Evolutionary conservation across 2,888 invertebrate genomes (phyloP), one percentile per base, ranked within the genome.

Genomic region (Tachina lurida): DNA sequence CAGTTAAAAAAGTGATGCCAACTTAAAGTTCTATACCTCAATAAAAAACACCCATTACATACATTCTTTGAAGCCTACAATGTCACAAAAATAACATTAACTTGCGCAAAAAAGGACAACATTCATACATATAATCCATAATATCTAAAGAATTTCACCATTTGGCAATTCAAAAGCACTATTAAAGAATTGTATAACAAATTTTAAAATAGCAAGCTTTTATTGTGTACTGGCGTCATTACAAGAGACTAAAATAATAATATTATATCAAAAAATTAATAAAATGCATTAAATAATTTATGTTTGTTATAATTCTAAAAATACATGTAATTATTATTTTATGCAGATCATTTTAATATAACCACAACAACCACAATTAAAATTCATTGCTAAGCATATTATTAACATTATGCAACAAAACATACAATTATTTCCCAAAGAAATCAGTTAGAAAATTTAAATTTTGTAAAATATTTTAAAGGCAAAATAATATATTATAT

Each of bases 81-180:
- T 65, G 63, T 76, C 63, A 65, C 31, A 56, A 54, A 56, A 47
- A 68, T 12, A 41, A 47, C 31, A 15, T 12, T 22, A 19, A 47
- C n/a, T 68, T 17, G 22, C 17, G 47, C 22, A 56, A 63, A 56
- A n/a, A 58, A 49, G 41, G 58, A 65, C 71, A 77, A 49, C 19
- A 31, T 7, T 7, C 31, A 49, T 31, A 31, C 4, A 49, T 31
- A 67, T 67, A 75, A 86, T 82, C 82, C 85, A 86, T 86, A 75
- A 86, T 82, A 79, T 82, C 82, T 82, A 86, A 75, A 49, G 71
- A 86, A 86, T 86, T 86, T 79, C 71, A 79, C 73, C 52, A 63
- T 31, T 31, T 65, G 71, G 60, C 76, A 65, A 77, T 86, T 73
- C 41, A 31, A 79, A 79, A 74, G 52, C 52, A 49, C 13, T 67